Evolutionary conservation across 2,113 vertebrate species (phyloP), one percentile per base, ranked within the genome.

Genomic region (Malurus elegans): DNA sequence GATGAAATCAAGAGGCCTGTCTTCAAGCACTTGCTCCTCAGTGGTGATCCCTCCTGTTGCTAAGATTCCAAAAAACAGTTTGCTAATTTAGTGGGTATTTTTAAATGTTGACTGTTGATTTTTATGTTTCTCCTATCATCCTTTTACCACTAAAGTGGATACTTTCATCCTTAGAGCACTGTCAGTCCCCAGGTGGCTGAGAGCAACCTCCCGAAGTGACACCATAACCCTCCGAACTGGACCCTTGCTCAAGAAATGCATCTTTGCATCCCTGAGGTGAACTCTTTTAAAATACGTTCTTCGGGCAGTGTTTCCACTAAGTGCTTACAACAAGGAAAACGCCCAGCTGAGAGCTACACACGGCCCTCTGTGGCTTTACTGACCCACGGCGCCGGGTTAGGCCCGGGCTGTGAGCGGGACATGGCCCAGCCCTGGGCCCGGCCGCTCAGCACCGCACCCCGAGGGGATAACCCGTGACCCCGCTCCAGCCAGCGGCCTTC

Each of bases 361-460:
- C 0, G 2, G 26, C 34, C 23, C 6, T 8, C 7, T 5, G 24
- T 1, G 4, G 34, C 12, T 32, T 12, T 48, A 1, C 2, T 1
- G 38, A 20, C 5, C 9, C 54, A 20, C 8, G 8, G 8, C 10
- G 5, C 9, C 26, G 5, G 56, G 17, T 24, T 14, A 25, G 76
- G 61, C 69, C 45, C 32, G 0, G 9, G 14, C 60, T 14, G 34
- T 53, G 3, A 2, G 38, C 5, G 3, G 45, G 12, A 11, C 32
- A 2, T 4, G 50, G 57, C 58, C 62, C 24, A 3, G 42, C 29
- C 31, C 47, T 12, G 10, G 25, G 38, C 16, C 18, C 8, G 18
- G 40, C 42, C 2, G 48, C 53, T 20, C 29, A 5, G 66, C 57
- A 26, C 5, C 34, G 23, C 25, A 8, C 6, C 14, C 24, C 1